phyloP scores from a whole-genome alignment of 2,888 invertebrate genomes.

The Agonopterix heracliana region DNA sequence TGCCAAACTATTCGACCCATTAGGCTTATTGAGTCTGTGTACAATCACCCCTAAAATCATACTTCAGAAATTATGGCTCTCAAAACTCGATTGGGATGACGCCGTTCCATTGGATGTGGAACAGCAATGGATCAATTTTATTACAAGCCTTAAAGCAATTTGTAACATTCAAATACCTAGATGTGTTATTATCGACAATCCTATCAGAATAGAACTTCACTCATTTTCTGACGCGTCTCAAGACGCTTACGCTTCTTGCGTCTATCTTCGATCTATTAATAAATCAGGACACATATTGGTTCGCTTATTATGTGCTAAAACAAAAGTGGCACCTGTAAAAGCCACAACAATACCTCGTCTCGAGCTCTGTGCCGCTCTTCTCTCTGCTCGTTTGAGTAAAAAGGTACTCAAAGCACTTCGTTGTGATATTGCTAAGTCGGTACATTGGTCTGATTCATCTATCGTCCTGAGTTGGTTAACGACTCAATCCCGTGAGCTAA shows the following conservation, averaged over 20 bases:
- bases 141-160: not conserved
- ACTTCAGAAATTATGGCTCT: not conserved
- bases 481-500: not conserved
- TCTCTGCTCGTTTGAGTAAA: too few species aligned
- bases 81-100: not conserved
- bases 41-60: conserved; percentile 2
- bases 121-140: not conserved
- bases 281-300: too few species aligned
- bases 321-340: too few species aligned
- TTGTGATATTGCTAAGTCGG: too few species aligned
- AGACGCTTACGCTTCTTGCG: conserved; percentile 3
- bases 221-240: conserved; percentile 9
- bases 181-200: not conserved
- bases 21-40: not conserved
- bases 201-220: conserved; percentile 3
- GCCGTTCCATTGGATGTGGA: not conserved
- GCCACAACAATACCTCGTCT: too few species aligned
- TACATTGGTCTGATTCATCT: not conserved
- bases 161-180: not conserved
- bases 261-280: too few species aligned
- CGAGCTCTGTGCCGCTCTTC: too few species aligned
- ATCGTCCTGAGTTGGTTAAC: not conserved
- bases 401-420: too few species aligned
- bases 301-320: too few species aligned
- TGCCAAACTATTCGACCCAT: conserved; percentile 3